Conservation (phyloP, 1,140 invertebrate genomes). For the Leptinotarsa lineolata region DNA sequence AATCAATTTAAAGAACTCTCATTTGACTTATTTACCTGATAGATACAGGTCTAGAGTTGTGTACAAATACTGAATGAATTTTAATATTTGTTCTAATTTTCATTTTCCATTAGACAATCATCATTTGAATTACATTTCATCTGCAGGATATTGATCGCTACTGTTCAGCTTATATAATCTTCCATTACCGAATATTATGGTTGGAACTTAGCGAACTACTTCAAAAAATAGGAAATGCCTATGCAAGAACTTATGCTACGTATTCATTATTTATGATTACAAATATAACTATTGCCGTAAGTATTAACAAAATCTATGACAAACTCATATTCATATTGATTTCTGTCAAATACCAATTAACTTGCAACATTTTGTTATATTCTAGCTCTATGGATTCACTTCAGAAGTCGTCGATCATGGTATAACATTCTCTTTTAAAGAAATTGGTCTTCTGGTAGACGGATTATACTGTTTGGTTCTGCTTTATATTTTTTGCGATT, state of each 20-base stretch:
- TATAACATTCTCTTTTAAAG: conserved; percentile 64
- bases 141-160: conserved; percentile 61
- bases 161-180: conserved; percentile 60
- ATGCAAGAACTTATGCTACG: conserved; percentile 65
- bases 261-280: conserved; percentile 64
- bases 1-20: too few species aligned
- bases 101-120: too few species aligned
- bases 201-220: conserved; percentile 64
- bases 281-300: conserved; percentile 54
- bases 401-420: conserved; percentile 67
- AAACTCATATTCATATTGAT: not conserved
- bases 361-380: not conserved
- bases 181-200: conserved; percentile 64
- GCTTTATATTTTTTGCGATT: conserved; percentile 65
- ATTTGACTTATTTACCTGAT: too few species aligned
- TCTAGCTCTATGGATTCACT: conserved; percentile 62
- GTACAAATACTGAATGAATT: too few species aligned
- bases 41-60: too few species aligned
- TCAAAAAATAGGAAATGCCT: conserved; percentile 65
- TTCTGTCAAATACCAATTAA: not conserved
- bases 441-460: conserved; percentile 65
- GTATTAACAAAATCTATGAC: conserved; percentile 12
- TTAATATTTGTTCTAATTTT: too few species aligned
- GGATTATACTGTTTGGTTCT: conserved; percentile 62
- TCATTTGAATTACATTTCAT: not conserved